phyloP scores from a whole-genome alignment of 2,113 vertebrate genomes.

The Puffinus mauretanicus region DNA sequence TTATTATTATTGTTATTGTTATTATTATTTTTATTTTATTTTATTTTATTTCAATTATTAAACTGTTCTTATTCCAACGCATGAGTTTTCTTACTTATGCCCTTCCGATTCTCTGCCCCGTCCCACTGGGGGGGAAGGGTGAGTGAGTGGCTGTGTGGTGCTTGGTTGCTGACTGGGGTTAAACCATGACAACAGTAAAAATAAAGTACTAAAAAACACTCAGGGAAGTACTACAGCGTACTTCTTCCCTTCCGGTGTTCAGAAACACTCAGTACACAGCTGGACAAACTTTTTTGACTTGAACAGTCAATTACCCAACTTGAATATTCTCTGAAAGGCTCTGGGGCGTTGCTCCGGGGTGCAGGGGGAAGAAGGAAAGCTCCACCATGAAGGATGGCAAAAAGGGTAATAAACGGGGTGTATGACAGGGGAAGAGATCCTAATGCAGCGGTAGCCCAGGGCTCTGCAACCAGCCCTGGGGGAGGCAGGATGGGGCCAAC shows the following conservation, averaged over 20 bases:
- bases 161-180: too few species aligned
- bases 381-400: background rate
- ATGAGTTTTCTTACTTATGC: too few species aligned
- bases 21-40: too few species aligned
- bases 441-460: background rate
- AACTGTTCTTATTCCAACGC: too few species aligned
- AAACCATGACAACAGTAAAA: background rate
- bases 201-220: background rate
- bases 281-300: background rate
- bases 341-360: background rate
- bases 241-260: background rate
- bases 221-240: background rate
- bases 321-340: background rate
- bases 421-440: background rate
- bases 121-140: too few species aligned
- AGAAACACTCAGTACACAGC: background rate
- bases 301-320: background rate
- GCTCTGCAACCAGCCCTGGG: background rate
- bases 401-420: background rate
- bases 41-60: too few species aligned
- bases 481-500: background rate
- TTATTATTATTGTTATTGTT: too few species aligned
- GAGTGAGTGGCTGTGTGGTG: too few species aligned
- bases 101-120: too few species aligned
- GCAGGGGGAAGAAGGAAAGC: background rate